A percentile compares a stretch with the other conserved stretches of the same genome.
Evolutionary conservation across 2,797 vertebrate genomes (phyloP).

Genomic region (Chrysocyon brachyurus): DNA sequence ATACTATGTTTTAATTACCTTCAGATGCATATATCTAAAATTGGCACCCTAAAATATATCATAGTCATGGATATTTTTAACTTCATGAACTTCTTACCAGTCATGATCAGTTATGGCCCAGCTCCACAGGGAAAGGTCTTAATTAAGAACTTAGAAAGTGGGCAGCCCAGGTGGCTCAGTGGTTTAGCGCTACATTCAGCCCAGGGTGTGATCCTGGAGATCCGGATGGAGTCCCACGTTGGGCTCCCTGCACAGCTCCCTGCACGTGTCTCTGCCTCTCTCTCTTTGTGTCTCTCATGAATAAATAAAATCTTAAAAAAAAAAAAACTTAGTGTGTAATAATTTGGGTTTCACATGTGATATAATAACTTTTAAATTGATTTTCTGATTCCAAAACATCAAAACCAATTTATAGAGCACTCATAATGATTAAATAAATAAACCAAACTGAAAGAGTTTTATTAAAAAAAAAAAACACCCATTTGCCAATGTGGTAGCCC

Average conservation of each 20-base stretch:
- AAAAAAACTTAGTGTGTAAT: neutral
- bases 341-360: neutral
- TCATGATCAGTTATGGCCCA: neutral
- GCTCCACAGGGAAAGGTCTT: neutral
- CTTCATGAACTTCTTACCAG: neutral
- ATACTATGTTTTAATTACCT: neutral
- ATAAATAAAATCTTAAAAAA: no score
- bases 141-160: neutral
- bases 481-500: neutral
- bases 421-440: constrained; percentile 15
- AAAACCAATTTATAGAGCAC: neutral
- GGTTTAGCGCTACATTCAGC: no score
- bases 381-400: neutral
- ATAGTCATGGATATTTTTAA: neutral
- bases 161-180: no score
- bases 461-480: constrained; percentile 42
- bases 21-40: neutral
- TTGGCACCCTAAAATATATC: neutral
- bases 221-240: no score
- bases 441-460: neutral
- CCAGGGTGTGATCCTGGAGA: no score
- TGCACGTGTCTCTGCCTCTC: no score
- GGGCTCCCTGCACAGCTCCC: no score
- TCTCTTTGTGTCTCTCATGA: no score
- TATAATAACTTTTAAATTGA: neutral